phyloP scores from a whole-genome alignment of 2,797 vertebrate genomes.

The Xyrichtys novacula region DNA sequence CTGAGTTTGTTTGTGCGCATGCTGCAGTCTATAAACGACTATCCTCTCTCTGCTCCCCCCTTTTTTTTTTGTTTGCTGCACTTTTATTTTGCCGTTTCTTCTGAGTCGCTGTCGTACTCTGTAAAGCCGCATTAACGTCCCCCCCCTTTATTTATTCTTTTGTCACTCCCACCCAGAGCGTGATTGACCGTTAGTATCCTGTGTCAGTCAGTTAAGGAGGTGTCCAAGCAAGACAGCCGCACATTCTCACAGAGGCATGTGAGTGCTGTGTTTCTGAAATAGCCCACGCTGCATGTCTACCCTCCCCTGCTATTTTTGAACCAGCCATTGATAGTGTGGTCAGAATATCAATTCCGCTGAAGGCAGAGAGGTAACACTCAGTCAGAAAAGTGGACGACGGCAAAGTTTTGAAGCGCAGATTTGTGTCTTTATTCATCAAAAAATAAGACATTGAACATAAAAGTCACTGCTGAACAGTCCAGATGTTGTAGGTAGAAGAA shows the following conservation, averaged over 20 bases:
- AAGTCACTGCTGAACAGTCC: slow-evolving; percentile 46
- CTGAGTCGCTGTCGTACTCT: slow-evolving; percentile 14
- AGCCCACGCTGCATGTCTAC: slow-evolving; percentile 52
- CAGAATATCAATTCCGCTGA: slow-evolving; percentile 67
- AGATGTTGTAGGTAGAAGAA: slow-evolving; percentile 37
- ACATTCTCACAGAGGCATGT: slow-evolving; percentile 68
- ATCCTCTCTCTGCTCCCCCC: slow-evolving; percentile 5
- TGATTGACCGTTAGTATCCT: slow-evolving; percentile 68
- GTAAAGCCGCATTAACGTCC: slow-evolving; percentile 35
- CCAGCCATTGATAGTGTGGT: slow-evolving; percentile 59
- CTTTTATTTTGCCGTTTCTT: slow-evolving; percentile 22
- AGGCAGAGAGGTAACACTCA: slow-evolving; percentile 58
- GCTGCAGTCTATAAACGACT: slow-evolving; percentile 27
- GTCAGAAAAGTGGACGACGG: slow-evolving; percentile 71
- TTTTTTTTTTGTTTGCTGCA: slow-evolving; percentile 18
- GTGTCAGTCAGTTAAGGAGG: slow-evolving; percentile 64
- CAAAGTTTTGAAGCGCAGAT: slow-evolving; percentile 57
- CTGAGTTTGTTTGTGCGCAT: slow-evolving; percentile 40
- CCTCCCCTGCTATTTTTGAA: slow-evolving; percentile 73
- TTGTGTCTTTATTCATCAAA: slow-evolving; percentile 68
- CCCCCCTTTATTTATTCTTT: slow-evolving; percentile 7
- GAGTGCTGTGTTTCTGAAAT: slow-evolving; percentile 68
- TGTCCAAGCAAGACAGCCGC: slow-evolving; percentile 62
- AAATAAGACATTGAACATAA: slow-evolving; percentile 60
- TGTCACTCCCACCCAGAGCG: slow-evolving; percentile 44